Percentiles rank a stretch among this genome's conserved stretches.
phyloP scores from a whole-genome alignment of 2,797 vertebrate genomes.

The Manis crassicaudata region DNA sequence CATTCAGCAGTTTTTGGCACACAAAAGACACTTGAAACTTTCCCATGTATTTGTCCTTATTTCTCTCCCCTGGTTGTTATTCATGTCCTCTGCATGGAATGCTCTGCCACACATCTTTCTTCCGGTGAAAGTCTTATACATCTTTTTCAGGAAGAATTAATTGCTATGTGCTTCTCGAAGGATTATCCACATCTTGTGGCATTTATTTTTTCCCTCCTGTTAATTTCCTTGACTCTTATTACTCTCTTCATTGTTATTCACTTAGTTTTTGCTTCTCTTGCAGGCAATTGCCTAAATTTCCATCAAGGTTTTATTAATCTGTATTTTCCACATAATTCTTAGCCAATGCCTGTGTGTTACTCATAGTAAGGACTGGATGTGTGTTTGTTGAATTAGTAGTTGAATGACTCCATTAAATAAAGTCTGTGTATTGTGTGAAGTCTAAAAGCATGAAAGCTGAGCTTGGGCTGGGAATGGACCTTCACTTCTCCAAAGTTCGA shows the following conservation, averaged over 20 bases:
- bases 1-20: background rate
- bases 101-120: background rate
- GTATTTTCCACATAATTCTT: background rate
- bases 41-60: background rate
- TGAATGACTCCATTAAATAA: background rate
- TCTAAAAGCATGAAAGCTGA: background rate
- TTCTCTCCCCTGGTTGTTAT: background rate
- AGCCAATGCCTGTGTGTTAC: background rate
- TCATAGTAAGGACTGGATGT: background rate
- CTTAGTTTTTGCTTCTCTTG: background rate
- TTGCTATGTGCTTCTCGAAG: background rate
- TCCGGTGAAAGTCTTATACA: background rate
- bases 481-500: background rate
- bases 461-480: background rate
- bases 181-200: background rate
- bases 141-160: background rate
- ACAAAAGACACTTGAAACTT: background rate
- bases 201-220: background rate
- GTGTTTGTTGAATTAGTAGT: background rate
- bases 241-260: background rate
- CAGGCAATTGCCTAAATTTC: background rate
- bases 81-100: background rate
- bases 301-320: background rate
- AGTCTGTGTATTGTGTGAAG: background rate
- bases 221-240: background rate